Evolutionary conservation across 2,888 invertebrate genomes (phyloP).

Genomic region (Acrobasis consociella): DNA sequence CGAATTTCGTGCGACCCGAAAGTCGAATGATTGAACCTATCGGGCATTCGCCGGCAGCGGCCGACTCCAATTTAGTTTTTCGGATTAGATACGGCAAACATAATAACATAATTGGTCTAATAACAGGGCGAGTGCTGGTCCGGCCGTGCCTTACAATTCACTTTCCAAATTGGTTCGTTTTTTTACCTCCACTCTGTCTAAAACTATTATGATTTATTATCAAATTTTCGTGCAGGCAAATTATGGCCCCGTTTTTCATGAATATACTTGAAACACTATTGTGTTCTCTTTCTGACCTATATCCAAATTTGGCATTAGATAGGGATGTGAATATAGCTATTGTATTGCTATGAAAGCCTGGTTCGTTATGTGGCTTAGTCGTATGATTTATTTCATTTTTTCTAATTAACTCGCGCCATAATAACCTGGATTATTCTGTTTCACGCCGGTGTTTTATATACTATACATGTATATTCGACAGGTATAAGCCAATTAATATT

Average conservation of each 20-base stretch:
- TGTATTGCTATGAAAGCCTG: slow-evolving; percentile 69
- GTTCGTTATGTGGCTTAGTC: slow-evolving; percentile 62
- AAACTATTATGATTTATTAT: slow-evolving; percentile 83
- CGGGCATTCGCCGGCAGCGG: slow-evolving; percentile 80
- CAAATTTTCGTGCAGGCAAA: slow-evolving; percentile 82
- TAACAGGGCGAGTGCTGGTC: slow-evolving; percentile 72
- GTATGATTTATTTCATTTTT: slow-evolving; percentile 72
- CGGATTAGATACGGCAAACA: slow-evolving; percentile 82
- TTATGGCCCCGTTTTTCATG: slow-evolving; percentile 72
- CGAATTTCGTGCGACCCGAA: slow-evolving; percentile 82
- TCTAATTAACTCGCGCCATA: slow-evolving; percentile 74
- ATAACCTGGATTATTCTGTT: slow-evolving; percentile 77
- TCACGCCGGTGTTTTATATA: slow-evolving; percentile 45
- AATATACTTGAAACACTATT: slow-evolving; percentile 41
- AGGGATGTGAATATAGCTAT: slow-evolving; percentile 59
- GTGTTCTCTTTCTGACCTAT: slow-evolving; percentile 61
- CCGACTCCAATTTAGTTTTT: slow-evolving; percentile 81
- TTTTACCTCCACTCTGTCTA: slow-evolving; percentile 77
- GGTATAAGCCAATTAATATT: slow-evolving; percentile 57
- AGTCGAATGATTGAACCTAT: slow-evolving; percentile 79
- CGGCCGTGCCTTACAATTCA: slow-evolving; percentile 81
- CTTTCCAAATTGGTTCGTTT: slow-evolving; percentile 82
- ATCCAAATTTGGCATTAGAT: slow-evolving; percentile 45
- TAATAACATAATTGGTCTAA: slow-evolving; percentile 83
- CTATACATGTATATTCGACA: slow-evolving; percentile 56